Conservation (phyloP, 2,797 vertebrate species). For the Acanthis flammea region DNA sequence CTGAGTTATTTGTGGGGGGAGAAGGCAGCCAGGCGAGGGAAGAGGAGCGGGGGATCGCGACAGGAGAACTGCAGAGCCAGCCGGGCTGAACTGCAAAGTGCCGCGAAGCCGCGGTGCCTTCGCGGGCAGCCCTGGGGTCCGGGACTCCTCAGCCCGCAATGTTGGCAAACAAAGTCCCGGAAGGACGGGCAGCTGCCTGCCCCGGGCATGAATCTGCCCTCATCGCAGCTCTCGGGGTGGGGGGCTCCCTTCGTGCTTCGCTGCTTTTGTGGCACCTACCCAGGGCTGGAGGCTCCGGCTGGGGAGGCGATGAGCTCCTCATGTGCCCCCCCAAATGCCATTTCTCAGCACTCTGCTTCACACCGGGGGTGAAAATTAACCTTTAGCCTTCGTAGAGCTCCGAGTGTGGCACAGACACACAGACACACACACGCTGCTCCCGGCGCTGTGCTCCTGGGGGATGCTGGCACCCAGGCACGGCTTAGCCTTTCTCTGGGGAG, state of each 20-base stretch:
- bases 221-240: neutral
- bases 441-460: neutral
- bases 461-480: neutral
- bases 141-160: neutral
- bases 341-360: neutral
- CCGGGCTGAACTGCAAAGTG: neutral
- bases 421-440: neutral
- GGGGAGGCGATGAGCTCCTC: neutral
- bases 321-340: too few species aligned
- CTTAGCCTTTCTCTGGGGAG: neutral
- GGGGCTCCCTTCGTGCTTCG: neutral
- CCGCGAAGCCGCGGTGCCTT: neutral
- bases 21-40: neutral
- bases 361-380: neutral
- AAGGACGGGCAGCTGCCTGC: neutral
- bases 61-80: neutral
- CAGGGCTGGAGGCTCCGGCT: neutral
- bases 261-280: neutral
- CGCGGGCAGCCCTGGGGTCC: neutral
- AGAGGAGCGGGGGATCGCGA: neutral
- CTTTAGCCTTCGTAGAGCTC: neutral
- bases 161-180: constrained; percentile 20
- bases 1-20: neutral
- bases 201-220: neutral
- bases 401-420: neutral